A percentile compares a stretch with the other conserved stretches of the same genome.
Evolutionary conservation across 2,797 vertebrate species (phyloP).

Genomic region (Alauda arvensis): DNA sequence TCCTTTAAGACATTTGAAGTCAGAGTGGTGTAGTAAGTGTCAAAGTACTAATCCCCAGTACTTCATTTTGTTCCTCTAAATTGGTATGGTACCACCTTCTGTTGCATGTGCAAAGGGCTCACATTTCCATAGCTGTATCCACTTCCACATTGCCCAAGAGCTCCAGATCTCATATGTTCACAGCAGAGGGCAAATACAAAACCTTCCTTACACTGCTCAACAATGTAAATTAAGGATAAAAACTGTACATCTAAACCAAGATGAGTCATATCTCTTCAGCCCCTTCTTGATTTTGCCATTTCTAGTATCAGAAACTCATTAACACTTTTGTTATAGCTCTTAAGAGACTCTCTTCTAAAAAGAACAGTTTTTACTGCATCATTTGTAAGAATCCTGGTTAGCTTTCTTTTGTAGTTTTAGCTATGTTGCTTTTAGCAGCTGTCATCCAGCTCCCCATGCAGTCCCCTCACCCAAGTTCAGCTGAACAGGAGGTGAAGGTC

Average conservation of each 20-base stretch:
- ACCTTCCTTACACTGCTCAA: neutral
- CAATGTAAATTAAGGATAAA: neutral
- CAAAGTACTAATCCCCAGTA: neutral
- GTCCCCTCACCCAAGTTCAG: neutral
- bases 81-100: neutral
- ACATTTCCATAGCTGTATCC: neutral
- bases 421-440: neutral
- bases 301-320: neutral
- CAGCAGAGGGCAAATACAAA: neutral
- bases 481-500: neutral
- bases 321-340: neutral
- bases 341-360: neutral
- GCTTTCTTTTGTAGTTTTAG: neutral
- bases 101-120: neutral
- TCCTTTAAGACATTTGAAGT: neutral
- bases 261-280: neutral
- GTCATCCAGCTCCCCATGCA: neutral
- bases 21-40: neutral
- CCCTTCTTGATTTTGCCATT: neutral
- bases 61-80: neutral
- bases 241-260: neutral
- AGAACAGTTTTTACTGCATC: neutral
- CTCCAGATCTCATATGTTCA: neutral
- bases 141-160: neutral
- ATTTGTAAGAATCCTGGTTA: neutral